phyloP scores from a whole-genome alignment of 2,797 vertebrate genomes.

The Epinephelus awoara region DNA sequence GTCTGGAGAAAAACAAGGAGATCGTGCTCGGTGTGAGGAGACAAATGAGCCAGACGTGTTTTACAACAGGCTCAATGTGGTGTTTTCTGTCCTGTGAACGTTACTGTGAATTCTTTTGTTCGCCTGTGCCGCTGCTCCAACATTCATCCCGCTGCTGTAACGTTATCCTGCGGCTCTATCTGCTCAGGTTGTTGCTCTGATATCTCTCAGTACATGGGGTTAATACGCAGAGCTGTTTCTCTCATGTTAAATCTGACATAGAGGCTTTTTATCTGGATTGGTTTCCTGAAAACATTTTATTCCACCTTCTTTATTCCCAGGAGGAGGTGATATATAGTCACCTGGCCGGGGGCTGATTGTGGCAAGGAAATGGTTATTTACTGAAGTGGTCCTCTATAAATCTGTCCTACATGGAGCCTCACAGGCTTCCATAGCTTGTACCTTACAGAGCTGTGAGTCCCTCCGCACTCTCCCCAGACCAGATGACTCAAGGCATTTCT shows the following conservation, averaged over 20 bases:
- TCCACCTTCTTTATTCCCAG: not conserved
- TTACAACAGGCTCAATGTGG: fast-evolving
- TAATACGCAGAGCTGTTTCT: constrained; percentile 7
- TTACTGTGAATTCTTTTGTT: constrained; percentile 26
- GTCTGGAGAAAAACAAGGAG: constrained; percentile 41
- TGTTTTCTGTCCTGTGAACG: not conserved
- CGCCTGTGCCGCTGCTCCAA: constrained; percentile 1
- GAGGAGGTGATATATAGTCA: too few relatives aligned
- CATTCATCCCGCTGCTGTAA: constrained; percentile 3
- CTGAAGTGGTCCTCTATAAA: not conserved
- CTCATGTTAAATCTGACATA: not conserved
- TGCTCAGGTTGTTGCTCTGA: constrained; percentile 33
- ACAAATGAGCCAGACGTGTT: not conserved
- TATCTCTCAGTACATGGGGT: constrained; percentile 17
- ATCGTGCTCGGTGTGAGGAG: not conserved
- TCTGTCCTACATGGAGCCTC: not conserved
- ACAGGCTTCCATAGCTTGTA: constrained; percentile 17
- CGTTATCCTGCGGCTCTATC: constrained; percentile 20
- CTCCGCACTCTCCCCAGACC: not conserved
- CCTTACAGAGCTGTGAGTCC: not conserved
- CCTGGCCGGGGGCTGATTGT: too few relatives aligned
- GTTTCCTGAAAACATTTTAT: not conserved
- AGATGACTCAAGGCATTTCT: not conserved
- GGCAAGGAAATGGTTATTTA: not conserved
- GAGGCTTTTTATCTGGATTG: not conserved